Base-by-base conservation (phyloP, 2,113 vertebrate genomes). In the Hyperopisus bebe region DNA sequence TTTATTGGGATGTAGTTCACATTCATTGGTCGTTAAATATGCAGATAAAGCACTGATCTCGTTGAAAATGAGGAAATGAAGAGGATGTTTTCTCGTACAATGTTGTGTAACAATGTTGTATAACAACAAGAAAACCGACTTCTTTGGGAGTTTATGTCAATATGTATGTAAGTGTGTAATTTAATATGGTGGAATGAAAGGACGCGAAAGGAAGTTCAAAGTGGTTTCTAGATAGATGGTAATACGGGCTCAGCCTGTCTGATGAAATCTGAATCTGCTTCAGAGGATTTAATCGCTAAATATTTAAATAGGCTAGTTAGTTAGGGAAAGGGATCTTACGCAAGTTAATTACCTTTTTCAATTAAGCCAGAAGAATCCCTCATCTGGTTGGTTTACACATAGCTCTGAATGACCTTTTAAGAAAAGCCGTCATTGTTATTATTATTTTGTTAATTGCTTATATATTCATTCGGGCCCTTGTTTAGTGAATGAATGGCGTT, bases 211-310 rank as follows among this genome's bases (percentile, higher is more conserved):
- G 66, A 74, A 80, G 74, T 80, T 80, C 42, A 39, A 80, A 80
- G 74, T 80, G 74, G 35, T 17, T 80, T 17, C 35, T 19, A 80
- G 15, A 19, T 42, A 42, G 35, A 42, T 19, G 35, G 35, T 39
- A 42, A 42, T 35, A 19, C 13, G 74, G 74, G 74, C 74, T 80
- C 35, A 80, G 74, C 17, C 35, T 80, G 35, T 80, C 74, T 39
- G 74, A 35, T 80, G 74, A 80, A 80, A 80, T 80, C 31, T 19
- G 35, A 80, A 42, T 80, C 31, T 80, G 15, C 74, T 80, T 80
- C 31, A 80, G 17, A 80, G 74, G 74, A 80, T 80, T 80, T 42
- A 80, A 80, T 80, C 35, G 74, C 74, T 80, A 80, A 80, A 80
- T 80, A 80, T 80, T 80, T 80, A 42, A 80, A 80, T 80, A 80